Conservation (phyloP, 2,888 invertebrate species). For the Crepidodera aurea region DNA sequence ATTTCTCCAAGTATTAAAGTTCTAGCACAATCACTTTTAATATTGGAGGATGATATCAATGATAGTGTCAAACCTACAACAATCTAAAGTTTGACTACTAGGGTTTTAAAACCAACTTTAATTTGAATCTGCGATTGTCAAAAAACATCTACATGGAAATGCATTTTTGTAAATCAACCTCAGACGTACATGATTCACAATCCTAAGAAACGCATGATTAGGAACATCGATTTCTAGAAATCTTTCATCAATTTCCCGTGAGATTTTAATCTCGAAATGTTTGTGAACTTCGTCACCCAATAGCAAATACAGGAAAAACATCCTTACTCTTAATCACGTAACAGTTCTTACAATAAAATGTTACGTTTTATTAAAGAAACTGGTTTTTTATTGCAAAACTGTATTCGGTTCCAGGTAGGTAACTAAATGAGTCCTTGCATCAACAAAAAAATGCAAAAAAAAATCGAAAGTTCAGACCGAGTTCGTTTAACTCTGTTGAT, state of each 20-base stretch:
- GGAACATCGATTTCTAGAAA: not conserved
- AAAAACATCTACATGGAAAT: no score
- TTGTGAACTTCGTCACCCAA: not conserved
- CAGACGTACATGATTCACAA: no score
- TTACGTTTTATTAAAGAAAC: conserved; percentile 32
- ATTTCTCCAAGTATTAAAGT: no score
- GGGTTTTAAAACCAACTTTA: no score
- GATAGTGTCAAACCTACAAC: no score
- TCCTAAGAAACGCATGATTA: no score
- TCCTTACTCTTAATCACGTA: conserved; percentile 34
- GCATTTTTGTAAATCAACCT: no score
- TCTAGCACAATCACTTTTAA: no score
- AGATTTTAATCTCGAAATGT: not conserved
- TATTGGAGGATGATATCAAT: no score
- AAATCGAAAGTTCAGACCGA: conserved; percentile 8
- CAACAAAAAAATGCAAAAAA: conserved; percentile 9
- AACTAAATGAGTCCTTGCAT: conserved; percentile 2
- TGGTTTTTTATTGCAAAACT: conserved; percentile 30
- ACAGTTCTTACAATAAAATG: conserved; percentile 33
- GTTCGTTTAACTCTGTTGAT: conserved; percentile 3
- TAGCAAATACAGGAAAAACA: not conserved
- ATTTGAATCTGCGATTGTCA: no score
- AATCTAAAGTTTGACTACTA: no score
- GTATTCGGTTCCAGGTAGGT: conserved; percentile 5
- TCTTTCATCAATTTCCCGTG: not conserved